Conservation (phyloP, 2,888 invertebrate species). For the Polydrusus cervinus region DNA sequence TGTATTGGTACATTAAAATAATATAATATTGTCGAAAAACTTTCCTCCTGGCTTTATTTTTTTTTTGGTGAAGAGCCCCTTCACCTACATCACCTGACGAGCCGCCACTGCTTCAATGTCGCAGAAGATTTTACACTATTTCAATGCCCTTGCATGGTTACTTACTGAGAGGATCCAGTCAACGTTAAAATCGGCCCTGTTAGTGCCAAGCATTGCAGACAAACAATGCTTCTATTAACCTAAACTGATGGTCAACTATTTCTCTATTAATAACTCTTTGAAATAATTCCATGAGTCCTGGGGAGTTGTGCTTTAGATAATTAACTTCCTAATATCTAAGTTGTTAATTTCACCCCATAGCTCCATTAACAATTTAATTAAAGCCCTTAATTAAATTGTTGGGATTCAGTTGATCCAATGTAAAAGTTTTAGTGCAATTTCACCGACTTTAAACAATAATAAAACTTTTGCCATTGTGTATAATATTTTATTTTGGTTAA, state of each 20-base stretch:
- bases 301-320: neutral
- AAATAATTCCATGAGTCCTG: slow-evolving; percentile 6
- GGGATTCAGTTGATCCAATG: neutral
- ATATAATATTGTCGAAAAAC: too few species aligned
- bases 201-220: too few species aligned
- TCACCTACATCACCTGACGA: too few species aligned
- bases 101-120: too few species aligned
- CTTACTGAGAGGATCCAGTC: too few species aligned
- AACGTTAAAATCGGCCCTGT: too few species aligned
- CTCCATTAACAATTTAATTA: slow-evolving; percentile 9
- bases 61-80: too few species aligned
- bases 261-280: neutral
- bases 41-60: too few species aligned
- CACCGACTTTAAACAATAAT: neutral
- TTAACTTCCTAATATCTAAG: slow-evolving; percentile 1
- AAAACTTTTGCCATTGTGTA: neutral
- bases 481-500: neutral
- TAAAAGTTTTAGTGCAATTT: slow-evolving; percentile 9
- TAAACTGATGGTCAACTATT: neutral
- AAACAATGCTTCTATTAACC: too few species aligned
- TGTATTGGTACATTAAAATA: too few species aligned
- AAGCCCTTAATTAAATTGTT: neutral
- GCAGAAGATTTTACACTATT: too few species aligned
- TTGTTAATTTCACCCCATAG: slow-evolving; percentile 1
- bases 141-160: too few species aligned